Evolutionary conservation across 2,797 vertebrate genomes (phyloP).

Genomic region (Lateolabrax maculatus): DNA sequence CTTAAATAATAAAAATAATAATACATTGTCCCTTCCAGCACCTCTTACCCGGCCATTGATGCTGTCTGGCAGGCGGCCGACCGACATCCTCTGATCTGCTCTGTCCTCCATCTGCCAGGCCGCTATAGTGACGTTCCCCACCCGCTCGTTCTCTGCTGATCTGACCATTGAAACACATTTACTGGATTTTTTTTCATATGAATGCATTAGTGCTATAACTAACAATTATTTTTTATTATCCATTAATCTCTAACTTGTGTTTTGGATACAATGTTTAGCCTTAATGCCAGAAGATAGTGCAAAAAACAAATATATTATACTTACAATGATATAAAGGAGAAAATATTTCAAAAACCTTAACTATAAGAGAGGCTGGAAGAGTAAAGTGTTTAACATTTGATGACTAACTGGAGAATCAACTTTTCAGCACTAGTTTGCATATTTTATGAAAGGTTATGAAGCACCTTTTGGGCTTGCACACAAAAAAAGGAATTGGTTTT

Average conservation of each 20-base stretch:
- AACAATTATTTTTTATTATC: neutral
- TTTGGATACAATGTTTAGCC: too few species aligned
- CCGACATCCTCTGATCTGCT: slow-evolving; percentile 88
- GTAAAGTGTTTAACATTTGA: too few species aligned
- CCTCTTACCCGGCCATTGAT: slow-evolving; percentile 91
- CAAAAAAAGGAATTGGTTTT: too few species aligned
- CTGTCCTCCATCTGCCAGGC: slow-evolving; percentile 98
- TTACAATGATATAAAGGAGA: neutral
- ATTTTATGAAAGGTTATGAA: neutral
- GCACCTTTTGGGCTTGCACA: neutral
- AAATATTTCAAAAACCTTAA: neutral
- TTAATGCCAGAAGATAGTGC: too few species aligned
- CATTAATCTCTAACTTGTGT: too few species aligned
- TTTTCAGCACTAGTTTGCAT: neutral
- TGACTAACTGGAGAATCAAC: neutral
- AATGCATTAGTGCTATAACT: neutral
- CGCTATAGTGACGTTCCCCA: slow-evolving; percentile 91
- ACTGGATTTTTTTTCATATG: neutral
- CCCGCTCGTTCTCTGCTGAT: slow-evolving; percentile 93
- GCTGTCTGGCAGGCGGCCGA: slow-evolving; percentile 89
- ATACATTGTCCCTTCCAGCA: neutral
- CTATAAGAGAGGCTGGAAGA: too few species aligned
- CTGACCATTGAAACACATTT: slow-evolving; percentile 79
- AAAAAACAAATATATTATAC: neutral
- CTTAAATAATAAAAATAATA: too few species aligned